Evolutionary conservation across 1,140 invertebrate species (phyloP).

Genomic region (Linepithema humile): DNA sequence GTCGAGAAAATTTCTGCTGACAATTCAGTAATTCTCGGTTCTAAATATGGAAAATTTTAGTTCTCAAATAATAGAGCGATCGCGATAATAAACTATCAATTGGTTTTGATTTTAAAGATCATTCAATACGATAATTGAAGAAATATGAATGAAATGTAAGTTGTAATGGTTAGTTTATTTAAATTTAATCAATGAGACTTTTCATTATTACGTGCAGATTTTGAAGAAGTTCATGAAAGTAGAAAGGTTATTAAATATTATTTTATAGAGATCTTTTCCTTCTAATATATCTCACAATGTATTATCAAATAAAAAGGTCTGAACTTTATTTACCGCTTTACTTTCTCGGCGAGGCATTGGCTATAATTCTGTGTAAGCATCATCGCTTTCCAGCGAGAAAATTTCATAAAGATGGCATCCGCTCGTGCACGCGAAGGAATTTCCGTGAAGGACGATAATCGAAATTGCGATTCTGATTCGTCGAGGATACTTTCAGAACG

Average conservation of each 20-base stretch:
- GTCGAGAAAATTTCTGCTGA: background rate
- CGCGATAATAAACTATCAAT: no score
- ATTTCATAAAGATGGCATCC: slow-evolving; percentile 50
- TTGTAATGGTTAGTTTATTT: background rate
- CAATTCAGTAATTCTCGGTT: background rate
- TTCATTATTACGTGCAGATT: background rate
- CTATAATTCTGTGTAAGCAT: slow-evolving; percentile 41
- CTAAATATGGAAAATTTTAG: no score
- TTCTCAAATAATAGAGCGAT: no score
- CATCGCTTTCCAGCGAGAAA: slow-evolving; percentile 36
- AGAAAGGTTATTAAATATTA: slow-evolving; percentile 3
- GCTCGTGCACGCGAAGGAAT: slow-evolving; percentile 26
- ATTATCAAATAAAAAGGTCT: background rate
- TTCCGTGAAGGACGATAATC: slow-evolving; percentile 45
- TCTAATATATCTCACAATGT: background rate
- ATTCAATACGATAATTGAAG: no score
- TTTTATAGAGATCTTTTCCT: background rate
- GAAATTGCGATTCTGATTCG: slow-evolving; percentile 54
- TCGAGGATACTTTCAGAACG: slow-evolving; percentile 11
- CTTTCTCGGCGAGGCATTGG: background rate
- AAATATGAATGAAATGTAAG: background rate
- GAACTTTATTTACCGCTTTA: slow-evolving; percentile 20
- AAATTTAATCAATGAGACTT: background rate
- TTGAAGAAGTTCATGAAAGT: background rate
- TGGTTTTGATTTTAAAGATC: no score